Percentiles rank a stretch among this genome's conserved stretches.
These are phyloP conservation scores for Endotricha flammealis DNA, from an alignment of 2,888 invertebrate genomes.

Conservation along the genomic window DNA sequence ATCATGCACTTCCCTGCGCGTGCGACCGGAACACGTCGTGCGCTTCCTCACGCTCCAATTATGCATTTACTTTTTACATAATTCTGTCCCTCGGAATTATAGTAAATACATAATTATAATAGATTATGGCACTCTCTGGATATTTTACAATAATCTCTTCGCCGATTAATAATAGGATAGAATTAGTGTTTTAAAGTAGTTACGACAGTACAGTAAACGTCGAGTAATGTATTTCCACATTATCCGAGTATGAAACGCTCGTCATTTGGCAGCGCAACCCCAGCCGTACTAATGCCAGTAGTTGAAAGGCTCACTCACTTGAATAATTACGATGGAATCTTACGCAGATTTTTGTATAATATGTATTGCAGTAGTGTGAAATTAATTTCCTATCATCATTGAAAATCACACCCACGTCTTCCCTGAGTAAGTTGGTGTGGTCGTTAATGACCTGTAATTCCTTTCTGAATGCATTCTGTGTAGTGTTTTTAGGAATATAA, in stretches of 20 bases:
- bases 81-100: constrained; percentile 5
- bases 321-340: no score
- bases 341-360: not conserved
- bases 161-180: constrained; percentile 5
- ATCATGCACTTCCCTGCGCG: no score
- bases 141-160: constrained; percentile 7
- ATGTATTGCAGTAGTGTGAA: not conserved
- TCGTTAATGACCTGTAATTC: constrained; percentile 2
- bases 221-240: no score
- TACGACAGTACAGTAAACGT: no score
- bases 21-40: no score
- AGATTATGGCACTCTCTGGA: constrained; percentile 9
- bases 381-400: not conserved
- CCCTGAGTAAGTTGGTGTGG: constrained; percentile 7
- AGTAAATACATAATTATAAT: constrained; percentile 7
- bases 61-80: not conserved
- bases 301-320: no score
- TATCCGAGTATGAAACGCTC: no score
- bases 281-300: no score
- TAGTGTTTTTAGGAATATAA: not conserved
- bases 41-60: not conserved
- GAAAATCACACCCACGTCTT: constrained; percentile 14
- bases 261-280: no score
- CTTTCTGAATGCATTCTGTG: not conserved
- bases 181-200: constrained; percentile 11